These are phyloP conservation scores for Sinohyriopsis cumingii DNA, from an alignment of 2,888 invertebrate species.

Conservation along the genomic window DNA sequence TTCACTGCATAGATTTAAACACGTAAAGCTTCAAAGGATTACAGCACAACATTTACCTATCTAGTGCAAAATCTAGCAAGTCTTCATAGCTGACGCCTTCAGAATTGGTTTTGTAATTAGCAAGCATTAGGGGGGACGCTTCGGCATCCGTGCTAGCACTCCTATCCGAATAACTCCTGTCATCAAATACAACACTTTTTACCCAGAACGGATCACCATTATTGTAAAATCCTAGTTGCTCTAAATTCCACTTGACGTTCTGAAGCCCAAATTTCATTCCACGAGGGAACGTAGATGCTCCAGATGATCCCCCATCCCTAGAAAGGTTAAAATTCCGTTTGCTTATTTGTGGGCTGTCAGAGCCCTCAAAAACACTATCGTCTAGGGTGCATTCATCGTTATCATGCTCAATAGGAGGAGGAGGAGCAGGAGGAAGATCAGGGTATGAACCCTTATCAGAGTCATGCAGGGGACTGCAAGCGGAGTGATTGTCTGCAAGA, in stretches of 20 bases:
- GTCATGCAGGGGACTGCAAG: slow-evolving; percentile 28
- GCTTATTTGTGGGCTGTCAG: slow-evolving; percentile 11
- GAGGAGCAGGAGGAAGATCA: slow-evolving; percentile 49
- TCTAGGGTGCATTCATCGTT: slow-evolving; percentile 23
- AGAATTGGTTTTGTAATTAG: slow-evolving; percentile 73
- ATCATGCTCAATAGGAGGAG: slow-evolving; percentile 38
- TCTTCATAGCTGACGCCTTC: slow-evolving; percentile 92
- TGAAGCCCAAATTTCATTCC: slow-evolving; percentile 52
- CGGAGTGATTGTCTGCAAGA: slow-evolving; percentile 15
- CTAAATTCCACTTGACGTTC: slow-evolving; percentile 57
- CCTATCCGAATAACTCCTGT: slow-evolving; percentile 40
- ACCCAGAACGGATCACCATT: slow-evolving; percentile 66
- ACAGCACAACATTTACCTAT: slow-evolving; percentile 71
- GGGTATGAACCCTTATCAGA: slow-evolving; percentile 43
- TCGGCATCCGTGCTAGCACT: slow-evolving; percentile 72
- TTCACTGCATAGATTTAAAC: neutral
- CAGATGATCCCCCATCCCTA: slow-evolving; percentile 36
- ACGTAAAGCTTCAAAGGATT: neutral
- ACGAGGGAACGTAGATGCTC: slow-evolving; percentile 50
- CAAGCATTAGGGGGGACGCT: slow-evolving; percentile 66
- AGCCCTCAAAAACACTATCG: slow-evolving; percentile 50
- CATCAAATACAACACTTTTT: slow-evolving; percentile 49
- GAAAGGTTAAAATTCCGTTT: slow-evolving; percentile 30
- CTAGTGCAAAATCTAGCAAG: slow-evolving; percentile 89
- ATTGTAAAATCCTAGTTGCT: slow-evolving; percentile 64